Percentiles rank a stretch among this genome's conserved stretches.
Conservation (phyloP, 2,113 vertebrate genomes). For the Rana temporaria region DNA sequence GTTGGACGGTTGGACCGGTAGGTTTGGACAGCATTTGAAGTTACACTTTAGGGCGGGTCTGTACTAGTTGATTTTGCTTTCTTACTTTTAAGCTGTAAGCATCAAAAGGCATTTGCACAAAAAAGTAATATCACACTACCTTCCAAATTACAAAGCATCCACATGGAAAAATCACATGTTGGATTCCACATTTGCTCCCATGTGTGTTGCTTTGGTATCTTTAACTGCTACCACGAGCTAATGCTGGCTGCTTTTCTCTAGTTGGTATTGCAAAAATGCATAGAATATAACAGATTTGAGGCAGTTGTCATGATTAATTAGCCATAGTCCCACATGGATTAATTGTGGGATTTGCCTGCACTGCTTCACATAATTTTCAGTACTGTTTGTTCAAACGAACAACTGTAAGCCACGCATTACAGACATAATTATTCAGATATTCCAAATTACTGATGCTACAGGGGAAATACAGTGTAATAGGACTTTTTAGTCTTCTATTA, state of each 20-base stretch:
- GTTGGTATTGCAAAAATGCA: background rate
- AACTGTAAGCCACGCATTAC: constrained; percentile 19
- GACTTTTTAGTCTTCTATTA: background rate
- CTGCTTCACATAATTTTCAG: constrained; percentile 21
- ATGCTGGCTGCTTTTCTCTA: background rate
- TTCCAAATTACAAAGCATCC: no score
- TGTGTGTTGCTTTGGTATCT: background rate
- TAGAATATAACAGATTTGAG: constrained; percentile 22
- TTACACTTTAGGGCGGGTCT: no score
- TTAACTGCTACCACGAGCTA: background rate
- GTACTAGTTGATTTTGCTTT: no score
- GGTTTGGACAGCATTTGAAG: no score
- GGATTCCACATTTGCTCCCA: background rate
- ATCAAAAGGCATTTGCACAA: no score
- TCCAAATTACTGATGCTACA: background rate
- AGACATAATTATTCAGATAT: constrained; percentile 28
- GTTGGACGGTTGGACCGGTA: no score
- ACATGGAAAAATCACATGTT: no score
- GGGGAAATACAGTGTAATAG: background rate
- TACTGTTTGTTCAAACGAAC: constrained; percentile 24
- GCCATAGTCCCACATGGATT: constrained; percentile 25
- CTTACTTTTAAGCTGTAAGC: no score
- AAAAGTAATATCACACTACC: no score
- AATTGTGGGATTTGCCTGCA: constrained; percentile 27
- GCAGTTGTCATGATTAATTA: constrained; percentile 35